A percentile compares a stretch with the other conserved stretches of the same genome.
These are phyloP conservation scores for Bujurquina vittata DNA, from an alignment of 2,113 vertebrate genomes.

Conservation along the genomic window DNA sequence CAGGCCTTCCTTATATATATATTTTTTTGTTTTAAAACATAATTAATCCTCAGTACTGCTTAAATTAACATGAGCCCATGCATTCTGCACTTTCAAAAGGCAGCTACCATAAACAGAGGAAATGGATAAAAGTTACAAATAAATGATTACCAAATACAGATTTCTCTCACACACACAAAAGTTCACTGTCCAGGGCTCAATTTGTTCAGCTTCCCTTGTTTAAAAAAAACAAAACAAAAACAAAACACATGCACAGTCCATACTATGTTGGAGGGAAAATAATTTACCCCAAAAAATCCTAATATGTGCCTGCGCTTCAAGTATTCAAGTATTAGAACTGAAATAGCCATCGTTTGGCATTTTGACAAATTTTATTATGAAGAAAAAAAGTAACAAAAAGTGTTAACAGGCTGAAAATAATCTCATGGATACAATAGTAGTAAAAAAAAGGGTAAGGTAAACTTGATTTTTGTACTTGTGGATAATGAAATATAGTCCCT, in stretches of 20 bases:
- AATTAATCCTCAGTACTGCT: constrained; percentile 45
- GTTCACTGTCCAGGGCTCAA: constrained; percentile 75
- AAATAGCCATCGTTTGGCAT: constrained; percentile 80
- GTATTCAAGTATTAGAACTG: constrained; percentile 73
- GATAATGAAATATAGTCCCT: constrained; percentile 56
- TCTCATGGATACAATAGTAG: constrained; percentile 51
- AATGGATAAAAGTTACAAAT: constrained; percentile 66
- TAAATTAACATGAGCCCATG: constrained; percentile 58
- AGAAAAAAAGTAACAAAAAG: constrained; percentile 50
- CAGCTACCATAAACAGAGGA: constrained; percentile 71
- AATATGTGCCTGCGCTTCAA: constrained; percentile 82
- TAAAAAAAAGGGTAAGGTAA: constrained; percentile 65
- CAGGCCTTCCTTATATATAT: constrained; percentile 21
- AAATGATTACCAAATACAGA: constrained; percentile 63
- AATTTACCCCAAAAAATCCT: constrained; percentile 54
- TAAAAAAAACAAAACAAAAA: background rate
- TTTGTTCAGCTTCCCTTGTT: constrained; percentile 53
- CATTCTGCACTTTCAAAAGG: constrained; percentile 72
- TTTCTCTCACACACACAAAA: constrained; percentile 37
- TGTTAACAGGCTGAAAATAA: constrained; percentile 56
- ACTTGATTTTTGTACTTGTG: constrained; percentile 47
- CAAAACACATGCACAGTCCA: constrained; percentile 75
- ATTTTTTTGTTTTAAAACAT: background rate
- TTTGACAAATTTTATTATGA: constrained; percentile 67
- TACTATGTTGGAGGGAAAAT: constrained; percentile 69